Evolutionary conservation across 2,888 invertebrate species (phyloP), one percentile per base, ranked within the genome.

Genomic region (Phlogophora meticulosa): DNA sequence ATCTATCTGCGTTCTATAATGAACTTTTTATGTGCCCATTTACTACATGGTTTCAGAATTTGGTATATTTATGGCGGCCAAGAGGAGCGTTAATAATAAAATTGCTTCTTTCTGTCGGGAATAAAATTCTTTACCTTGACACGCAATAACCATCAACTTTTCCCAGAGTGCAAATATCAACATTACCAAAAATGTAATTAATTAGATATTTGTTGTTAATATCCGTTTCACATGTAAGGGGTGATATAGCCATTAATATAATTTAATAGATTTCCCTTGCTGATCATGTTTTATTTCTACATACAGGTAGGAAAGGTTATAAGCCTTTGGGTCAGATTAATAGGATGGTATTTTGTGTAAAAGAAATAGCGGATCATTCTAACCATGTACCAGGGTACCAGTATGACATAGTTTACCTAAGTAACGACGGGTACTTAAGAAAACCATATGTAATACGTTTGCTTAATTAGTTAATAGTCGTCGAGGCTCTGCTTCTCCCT

Each of bases 401-500:
- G 51, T 49, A 67, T 61, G 61, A 48, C 48, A 60, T 48, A 51
- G 57, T 67, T 59, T 62, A 62, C 52, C 48, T 13, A 59, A 70
- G 57, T 46, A 76, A 72, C 45, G 40, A 52, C 24, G 22, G 24
- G 45, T 52, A 66, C 62, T 63, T 55, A 75, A 81, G 71, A 78
- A 78, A 80, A 72, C 67, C 51, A 63, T 59, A 32, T 65, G 61
- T 76, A 78, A 73, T 80, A 55, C 57, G 77, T 85, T 84, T 80
- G 77, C 74, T 90, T 90, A 92, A 91, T 90, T 90, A 91, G 86
- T 87, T 89, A 89, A 89, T 88, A 86, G 89, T 86, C 82, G 79
- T 76, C 75, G 69, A 76, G 71, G 76, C 75, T 72, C 48, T 59
- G 61, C 65, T 83, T 81, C 80, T 77, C 77, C 83, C 85, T 81